A percentile compares a stretch with the other conserved stretches of the same genome.
Conservation (phyloP, 2,113 vertebrate species). For the Cavia porcellus region DNA sequence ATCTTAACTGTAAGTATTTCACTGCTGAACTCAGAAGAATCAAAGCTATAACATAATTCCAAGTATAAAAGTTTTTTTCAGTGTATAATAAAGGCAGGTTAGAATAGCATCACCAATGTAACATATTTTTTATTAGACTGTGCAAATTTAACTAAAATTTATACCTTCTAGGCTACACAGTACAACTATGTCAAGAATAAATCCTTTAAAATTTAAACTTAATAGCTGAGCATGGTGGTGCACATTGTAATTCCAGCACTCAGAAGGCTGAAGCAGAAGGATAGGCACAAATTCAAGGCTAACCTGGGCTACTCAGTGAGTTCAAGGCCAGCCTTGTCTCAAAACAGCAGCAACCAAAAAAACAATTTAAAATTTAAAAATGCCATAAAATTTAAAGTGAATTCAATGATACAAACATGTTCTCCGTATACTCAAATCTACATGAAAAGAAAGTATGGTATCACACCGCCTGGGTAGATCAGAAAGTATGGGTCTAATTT, state of each 20-base stretch:
- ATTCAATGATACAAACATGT: neutral
- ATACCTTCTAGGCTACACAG: neutral
- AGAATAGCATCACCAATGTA: neutral
- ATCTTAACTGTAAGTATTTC: neutral
- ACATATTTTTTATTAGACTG: neutral
- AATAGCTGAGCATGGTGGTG: neutral
- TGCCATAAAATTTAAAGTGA: constrained; percentile 34
- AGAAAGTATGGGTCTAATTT: neutral
- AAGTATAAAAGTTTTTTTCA: neutral
- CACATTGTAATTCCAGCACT: neutral
- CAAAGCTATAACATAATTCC: neutral
- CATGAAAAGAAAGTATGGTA: neutral
- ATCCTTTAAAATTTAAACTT: constrained; percentile 5
- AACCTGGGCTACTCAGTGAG: neutral
- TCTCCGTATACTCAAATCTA: neutral
- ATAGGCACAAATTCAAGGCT: neutral
- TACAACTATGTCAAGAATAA: constrained; percentile 16
- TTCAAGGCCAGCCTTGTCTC: too few species aligned
- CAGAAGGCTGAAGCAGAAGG: neutral
- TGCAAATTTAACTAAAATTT: constrained; percentile 33
- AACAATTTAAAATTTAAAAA: neutral
- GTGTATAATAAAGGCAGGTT: neutral
- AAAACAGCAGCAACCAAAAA: neutral
- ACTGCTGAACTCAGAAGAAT: neutral
- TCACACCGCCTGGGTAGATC: neutral